Conservation (phyloP, 2,113 vertebrate species). For the Rhinolophus ferrumequinum region DNA sequence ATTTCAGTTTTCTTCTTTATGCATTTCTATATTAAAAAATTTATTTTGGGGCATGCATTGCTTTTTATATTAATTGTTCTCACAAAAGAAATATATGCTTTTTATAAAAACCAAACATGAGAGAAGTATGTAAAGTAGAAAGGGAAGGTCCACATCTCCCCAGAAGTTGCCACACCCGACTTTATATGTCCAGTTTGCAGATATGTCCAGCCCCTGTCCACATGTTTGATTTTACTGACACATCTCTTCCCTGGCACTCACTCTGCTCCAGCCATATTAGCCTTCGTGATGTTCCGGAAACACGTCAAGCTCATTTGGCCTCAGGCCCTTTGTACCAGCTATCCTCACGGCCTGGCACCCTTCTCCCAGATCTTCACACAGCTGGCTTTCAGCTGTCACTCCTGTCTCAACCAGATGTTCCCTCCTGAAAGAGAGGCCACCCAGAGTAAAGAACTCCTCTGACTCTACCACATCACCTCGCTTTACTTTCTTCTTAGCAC, state of each 20-base stretch:
- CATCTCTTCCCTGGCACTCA: background rate
- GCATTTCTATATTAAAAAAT: conserved; percentile 53
- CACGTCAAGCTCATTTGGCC: background rate
- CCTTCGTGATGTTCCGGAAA: background rate
- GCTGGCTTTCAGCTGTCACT: background rate
- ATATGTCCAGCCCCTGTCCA: background rate
- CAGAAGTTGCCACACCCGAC: background rate
- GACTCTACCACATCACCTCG: background rate
- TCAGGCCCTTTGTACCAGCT: background rate
- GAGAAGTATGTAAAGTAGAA: background rate
- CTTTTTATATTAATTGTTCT: conserved; percentile 65
- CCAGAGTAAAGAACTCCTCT: background rate
- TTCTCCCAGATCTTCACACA: background rate
- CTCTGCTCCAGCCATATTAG: background rate
- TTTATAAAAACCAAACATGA: conserved; percentile 29
- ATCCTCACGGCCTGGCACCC: background rate
- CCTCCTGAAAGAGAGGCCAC: background rate
- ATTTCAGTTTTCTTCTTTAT: conserved; percentile 63
- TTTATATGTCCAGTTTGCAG: background rate
- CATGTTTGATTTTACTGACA: background rate
- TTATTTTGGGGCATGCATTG: background rate
- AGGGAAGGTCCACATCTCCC: background rate
- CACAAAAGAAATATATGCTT: conserved; percentile 37
- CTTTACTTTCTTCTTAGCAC: background rate
- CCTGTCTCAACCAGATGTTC: background rate